These are phyloP conservation scores for Nannobrachium achirus DNA, from an alignment of 2,113 vertebrate species.

Conservation along the genomic window DNA sequence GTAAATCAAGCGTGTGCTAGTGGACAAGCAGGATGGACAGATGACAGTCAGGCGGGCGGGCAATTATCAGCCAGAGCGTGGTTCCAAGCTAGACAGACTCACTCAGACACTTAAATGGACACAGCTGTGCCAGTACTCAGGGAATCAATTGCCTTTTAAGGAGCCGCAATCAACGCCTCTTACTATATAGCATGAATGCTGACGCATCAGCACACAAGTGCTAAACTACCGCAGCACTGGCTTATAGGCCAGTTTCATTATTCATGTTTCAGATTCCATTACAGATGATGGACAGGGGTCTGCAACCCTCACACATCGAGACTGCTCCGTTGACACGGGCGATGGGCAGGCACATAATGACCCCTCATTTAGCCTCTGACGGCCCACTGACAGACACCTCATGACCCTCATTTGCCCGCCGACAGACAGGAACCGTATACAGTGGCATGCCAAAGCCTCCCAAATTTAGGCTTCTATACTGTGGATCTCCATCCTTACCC, in stretches of 20 bases:
- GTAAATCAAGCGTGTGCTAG: too few relatives aligned
- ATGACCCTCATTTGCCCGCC: slow-evolving; percentile 64
- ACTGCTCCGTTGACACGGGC: slow-evolving; percentile 54
- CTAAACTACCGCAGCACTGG: slow-evolving; percentile 30
- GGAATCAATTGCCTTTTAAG: slow-evolving; percentile 28
- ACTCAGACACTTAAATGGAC: not conserved
- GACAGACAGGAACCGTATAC: slow-evolving; percentile 55
- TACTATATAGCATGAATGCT: slow-evolving; percentile 33
- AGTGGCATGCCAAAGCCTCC: slow-evolving; percentile 49
- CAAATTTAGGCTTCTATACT: too few relatives aligned
- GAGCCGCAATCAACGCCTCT: slow-evolving; percentile 43
- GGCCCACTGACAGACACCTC: slow-evolving; percentile 29
- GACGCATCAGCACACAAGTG: slow-evolving; percentile 36
- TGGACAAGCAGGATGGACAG: slow-evolving; percentile 5
- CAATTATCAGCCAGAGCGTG: not conserved
- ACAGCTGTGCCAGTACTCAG: not conserved
- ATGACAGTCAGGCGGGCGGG: not conserved
- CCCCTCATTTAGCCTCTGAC: slow-evolving; percentile 66
- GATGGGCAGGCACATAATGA: slow-evolving; percentile 27
- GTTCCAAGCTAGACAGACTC: not conserved
- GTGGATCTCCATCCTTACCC: not conserved
- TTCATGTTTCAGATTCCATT: slow-evolving; percentile 60
- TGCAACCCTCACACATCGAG: slow-evolving; percentile 63
- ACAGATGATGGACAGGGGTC: slow-evolving; percentile 58
- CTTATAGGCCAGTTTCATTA: slow-evolving; percentile 47